These are phyloP conservation scores for Ophonus ardosiacus DNA, from an alignment of 2,888 invertebrate species.

Conservation along the genomic window DNA sequence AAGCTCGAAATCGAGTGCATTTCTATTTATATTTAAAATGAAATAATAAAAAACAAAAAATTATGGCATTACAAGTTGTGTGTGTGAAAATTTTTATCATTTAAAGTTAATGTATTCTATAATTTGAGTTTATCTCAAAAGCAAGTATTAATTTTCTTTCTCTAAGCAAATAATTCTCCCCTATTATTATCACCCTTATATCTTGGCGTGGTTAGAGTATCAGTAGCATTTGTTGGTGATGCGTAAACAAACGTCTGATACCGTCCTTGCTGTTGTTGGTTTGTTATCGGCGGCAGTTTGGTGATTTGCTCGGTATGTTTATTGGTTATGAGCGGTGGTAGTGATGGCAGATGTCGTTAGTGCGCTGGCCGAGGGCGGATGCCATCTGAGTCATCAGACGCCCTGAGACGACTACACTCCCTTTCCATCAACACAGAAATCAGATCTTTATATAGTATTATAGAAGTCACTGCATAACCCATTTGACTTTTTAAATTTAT, in stretches of 20 bases:
- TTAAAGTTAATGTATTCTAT: too few relatives aligned
- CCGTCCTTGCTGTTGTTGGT: neutral
- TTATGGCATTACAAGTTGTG: too few relatives aligned
- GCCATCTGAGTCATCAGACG: conserved; percentile 19
- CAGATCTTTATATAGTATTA: too few relatives aligned
- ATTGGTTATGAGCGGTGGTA: conserved; percentile 41
- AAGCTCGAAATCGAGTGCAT: too few relatives aligned
- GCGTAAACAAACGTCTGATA: neutral
- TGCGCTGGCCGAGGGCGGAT: conserved; percentile 20
- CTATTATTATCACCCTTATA: neutral
- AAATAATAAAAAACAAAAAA: too few relatives aligned
- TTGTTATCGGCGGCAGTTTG: neutral
- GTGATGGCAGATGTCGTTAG: conserved; percentile 35
- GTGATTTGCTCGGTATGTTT: conserved; percentile 38
- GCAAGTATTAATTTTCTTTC: neutral
- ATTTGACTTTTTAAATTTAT: too few relatives aligned
- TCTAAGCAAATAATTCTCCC: neutral
- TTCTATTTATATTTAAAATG: too few relatives aligned
- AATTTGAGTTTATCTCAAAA: too few relatives aligned
- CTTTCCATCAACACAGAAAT: neutral
- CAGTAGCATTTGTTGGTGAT: neutral
- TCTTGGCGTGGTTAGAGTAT: neutral
- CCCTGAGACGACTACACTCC: conserved; percentile 2
- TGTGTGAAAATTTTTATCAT: too few relatives aligned
- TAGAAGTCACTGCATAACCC: too few relatives aligned